Percentiles rank a stretch among this genome's conserved stretches.
Evolutionary conservation across 1,140 invertebrate species (phyloP).

Genomic region (Drosophila pseudoobscura): DNA sequence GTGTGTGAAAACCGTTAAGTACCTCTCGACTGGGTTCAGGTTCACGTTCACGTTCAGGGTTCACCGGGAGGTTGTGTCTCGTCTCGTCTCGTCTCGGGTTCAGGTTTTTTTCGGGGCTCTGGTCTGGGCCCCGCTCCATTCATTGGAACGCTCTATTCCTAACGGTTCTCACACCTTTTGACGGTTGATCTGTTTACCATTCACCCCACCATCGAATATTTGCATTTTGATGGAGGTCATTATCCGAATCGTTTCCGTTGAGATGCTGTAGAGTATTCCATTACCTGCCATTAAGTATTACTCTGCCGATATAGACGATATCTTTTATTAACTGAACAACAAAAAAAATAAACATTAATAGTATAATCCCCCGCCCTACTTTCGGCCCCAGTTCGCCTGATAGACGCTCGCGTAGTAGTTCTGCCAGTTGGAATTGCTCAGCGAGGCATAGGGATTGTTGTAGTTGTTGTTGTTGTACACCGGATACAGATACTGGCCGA

Average conservation of each 20-base stretch:
- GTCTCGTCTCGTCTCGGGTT: constrained; percentile 21
- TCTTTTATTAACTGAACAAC: constrained; percentile 13
- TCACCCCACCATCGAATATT: constrained; percentile 32
- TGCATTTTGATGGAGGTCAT: constrained; percentile 43
- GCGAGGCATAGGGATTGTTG: constrained; percentile 63
- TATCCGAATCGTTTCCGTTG: neutral
- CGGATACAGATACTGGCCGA: constrained; percentile 74
- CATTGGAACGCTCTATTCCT: constrained; percentile 18
- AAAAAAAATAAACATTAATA: constrained; percentile 4
- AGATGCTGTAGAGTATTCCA: too few relatives aligned
- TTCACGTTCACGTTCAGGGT: constrained; percentile 33
- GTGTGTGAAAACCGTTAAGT: constrained; percentile 73
- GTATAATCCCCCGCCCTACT: constrained; percentile 34
- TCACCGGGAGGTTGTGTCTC: constrained; percentile 26
- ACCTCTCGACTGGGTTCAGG: constrained; percentile 12
- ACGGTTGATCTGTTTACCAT: neutral
- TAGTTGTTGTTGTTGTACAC: constrained; percentile 61
- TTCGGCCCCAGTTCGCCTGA: constrained; percentile 56
- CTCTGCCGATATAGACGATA: constrained; percentile 9
- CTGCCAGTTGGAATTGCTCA: constrained; percentile 58
- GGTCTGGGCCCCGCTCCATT: constrained; percentile 24
- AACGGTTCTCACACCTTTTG: constrained; percentile 54
- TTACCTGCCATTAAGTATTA: too few relatives aligned
- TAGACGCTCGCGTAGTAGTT: constrained; percentile 61
- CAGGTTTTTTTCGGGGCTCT: constrained; percentile 24